Conservation (phyloP, 2,113 vertebrate genomes). For the Ictalurus furcatus region DNA sequence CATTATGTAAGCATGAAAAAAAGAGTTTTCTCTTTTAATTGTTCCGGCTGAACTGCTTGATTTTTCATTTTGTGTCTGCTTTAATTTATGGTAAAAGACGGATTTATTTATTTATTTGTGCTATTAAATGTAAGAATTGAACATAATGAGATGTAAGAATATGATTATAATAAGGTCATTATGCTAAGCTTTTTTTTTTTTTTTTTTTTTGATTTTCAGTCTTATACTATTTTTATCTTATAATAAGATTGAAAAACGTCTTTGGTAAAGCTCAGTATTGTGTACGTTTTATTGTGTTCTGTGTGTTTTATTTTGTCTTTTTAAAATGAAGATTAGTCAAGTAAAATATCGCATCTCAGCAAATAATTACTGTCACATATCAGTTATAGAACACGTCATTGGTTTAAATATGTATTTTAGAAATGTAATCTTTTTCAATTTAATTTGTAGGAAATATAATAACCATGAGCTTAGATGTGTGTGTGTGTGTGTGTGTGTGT, state of each 20-base stretch:
- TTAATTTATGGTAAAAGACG: neutral
- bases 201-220: too few species aligned
- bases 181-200: neutral
- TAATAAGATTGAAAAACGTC: neutral
- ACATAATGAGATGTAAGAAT: neutral
- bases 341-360: neutral
- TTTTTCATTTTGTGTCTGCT: neutral
- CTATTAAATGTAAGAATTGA: neutral
- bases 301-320: neutral
- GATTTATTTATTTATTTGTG: neutral
- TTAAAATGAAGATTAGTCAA: neutral
- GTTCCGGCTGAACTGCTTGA: neutral
- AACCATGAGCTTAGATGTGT: too few species aligned
- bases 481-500: slow-evolving; percentile 3
- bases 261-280: neutral
- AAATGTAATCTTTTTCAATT: neutral
- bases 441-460: neutral
- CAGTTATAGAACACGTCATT: neutral
- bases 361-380: neutral
- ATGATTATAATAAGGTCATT: neutral
- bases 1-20: neutral
- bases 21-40: slow-evolving; percentile 7
- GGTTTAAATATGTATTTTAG: neutral
- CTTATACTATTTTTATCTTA: neutral
- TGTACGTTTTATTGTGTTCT: neutral